Evolutionary conservation across 2,888 invertebrate species (phyloP).

Genomic region (Biston betularia): DNA sequence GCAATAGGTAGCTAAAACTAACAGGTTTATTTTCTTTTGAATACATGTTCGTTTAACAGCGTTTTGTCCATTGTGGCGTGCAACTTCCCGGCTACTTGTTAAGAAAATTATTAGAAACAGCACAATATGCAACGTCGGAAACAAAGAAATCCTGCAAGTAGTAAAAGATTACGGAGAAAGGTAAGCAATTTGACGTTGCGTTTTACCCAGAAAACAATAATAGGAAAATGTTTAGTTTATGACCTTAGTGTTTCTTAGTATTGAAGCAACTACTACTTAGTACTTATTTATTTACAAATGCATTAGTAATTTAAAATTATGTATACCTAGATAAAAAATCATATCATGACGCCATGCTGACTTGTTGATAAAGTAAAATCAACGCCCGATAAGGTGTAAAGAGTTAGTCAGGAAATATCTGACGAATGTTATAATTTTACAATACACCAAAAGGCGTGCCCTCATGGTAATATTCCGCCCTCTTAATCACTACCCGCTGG

Average conservation of each 20-base stretch:
- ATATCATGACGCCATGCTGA: conserved; percentile 36
- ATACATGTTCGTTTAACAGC: conserved; percentile 59
- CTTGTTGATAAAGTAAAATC: conserved; percentile 54
- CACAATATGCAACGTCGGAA: conserved; percentile 69
- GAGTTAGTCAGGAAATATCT: conserved; percentile 37
- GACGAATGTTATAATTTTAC: conserved; percentile 58
- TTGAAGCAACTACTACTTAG: conserved; percentile 24
- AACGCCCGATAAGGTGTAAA: conserved; percentile 61
- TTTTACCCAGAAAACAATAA: conserved; percentile 56
- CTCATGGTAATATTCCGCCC: conserved; percentile 74
- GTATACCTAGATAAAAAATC: conserved; percentile 48
- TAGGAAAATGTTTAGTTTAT: conserved; percentile 43
- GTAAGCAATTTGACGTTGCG: conserved; percentile 56
- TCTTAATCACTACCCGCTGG: conserved; percentile 75
- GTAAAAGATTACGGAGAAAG: conserved; percentile 71
- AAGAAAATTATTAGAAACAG: conserved; percentile 77
- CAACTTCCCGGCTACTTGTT: conserved; percentile 69
- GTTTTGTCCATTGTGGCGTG: conserved; percentile 64
- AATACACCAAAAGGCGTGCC: conserved; percentile 70
- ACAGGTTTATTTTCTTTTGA: conserved; percentile 56
- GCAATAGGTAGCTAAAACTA: neutral
- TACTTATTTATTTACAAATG: conserved; percentile 31
- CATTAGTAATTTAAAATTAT: conserved; percentile 41
- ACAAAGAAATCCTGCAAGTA: conserved; percentile 75
- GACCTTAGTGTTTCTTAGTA: conserved; percentile 36